A percentile compares a stretch with the other conserved stretches of the same genome.
Evolutionary conservation across 2,888 invertebrate species (phyloP).

Genomic region (Aspidiotus destructor): DNA sequence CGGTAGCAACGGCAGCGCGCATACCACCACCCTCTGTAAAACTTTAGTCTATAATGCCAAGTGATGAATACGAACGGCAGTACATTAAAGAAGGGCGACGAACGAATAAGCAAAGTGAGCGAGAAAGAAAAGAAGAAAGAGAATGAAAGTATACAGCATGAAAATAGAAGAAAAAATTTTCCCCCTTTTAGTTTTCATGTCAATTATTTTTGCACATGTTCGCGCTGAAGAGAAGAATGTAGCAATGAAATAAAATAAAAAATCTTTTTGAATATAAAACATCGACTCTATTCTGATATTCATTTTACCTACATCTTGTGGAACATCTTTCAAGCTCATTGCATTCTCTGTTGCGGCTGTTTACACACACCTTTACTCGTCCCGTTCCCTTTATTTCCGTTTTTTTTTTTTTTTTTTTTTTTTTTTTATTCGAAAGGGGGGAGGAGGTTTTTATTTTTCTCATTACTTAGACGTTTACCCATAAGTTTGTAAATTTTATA

Average conservation of each 20-base stretch:
- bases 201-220: constrained; percentile 31
- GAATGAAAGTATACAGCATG: not conserved
- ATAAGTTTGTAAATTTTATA: not conserved
- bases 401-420: not conserved
- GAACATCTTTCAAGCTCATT: constrained; percentile 33
- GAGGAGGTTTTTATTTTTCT: not conserved
- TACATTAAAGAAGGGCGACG: too few relatives aligned
- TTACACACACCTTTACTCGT: constrained; percentile 14
- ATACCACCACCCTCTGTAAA: too few relatives aligned
- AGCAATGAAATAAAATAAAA: too few relatives aligned
- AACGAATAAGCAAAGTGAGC: not conserved
- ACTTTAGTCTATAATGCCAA: too few relatives aligned
- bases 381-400: not conserved
- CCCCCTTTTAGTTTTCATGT: constrained; percentile 20
- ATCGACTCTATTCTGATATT: constrained; percentile 26
- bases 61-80: too few relatives aligned
- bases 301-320: constrained; percentile 36
- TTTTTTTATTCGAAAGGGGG: not conserved
- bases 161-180: constrained; percentile 14
- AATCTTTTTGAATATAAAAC: not conserved
- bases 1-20: too few relatives aligned
- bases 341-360: constrained; percentile 10
- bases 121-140: constrained; percentile 11
- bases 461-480: not conserved
- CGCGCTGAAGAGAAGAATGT: constrained; percentile 12